Percentiles rank a stretch among this genome's conserved stretches.
Conservation (phyloP, 2,113 vertebrate species). For the Chroicocephalus ridibundus region DNA sequence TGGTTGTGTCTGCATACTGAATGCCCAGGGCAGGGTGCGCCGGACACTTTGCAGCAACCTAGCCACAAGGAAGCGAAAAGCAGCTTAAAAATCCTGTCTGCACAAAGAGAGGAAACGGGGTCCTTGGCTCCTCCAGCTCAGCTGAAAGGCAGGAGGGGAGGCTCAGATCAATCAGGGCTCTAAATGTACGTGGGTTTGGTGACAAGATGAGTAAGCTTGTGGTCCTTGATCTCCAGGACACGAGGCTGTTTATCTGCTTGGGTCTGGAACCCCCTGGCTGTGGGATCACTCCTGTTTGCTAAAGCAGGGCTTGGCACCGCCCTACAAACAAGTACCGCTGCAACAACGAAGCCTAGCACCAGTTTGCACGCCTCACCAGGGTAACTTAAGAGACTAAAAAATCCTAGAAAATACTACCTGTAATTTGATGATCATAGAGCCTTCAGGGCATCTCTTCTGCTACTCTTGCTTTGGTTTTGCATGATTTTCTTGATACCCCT, state of each 20-base stretch:
- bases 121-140: not conserved
- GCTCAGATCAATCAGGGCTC: not conserved
- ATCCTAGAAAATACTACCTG: not conserved
- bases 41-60: rapidly evolving
- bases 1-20: not conserved
- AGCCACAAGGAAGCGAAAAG: not conserved
- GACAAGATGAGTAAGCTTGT: not conserved
- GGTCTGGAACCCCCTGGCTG: not conserved
- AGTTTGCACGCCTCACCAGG: not conserved
- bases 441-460: not conserved
- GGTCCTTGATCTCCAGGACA: not conserved
- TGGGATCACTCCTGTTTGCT: not conserved
- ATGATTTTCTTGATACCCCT: not conserved
- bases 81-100: not conserved
- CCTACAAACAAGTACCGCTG: not conserved
- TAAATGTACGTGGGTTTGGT: rapidly evolving
- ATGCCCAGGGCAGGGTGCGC: not conserved
- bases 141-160: not conserved
- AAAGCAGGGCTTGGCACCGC: not conserved
- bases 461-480: not conserved
- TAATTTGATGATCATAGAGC: not conserved
- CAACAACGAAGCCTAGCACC: not conserved
- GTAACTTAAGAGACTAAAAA: not conserved
- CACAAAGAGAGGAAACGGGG: rapidly evolving
- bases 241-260: not conserved